Evolutionary conservation across 1,140 invertebrate species (phyloP), one percentile per base, ranked within the genome.

Genomic region (Platorchestia sp.): DNA sequence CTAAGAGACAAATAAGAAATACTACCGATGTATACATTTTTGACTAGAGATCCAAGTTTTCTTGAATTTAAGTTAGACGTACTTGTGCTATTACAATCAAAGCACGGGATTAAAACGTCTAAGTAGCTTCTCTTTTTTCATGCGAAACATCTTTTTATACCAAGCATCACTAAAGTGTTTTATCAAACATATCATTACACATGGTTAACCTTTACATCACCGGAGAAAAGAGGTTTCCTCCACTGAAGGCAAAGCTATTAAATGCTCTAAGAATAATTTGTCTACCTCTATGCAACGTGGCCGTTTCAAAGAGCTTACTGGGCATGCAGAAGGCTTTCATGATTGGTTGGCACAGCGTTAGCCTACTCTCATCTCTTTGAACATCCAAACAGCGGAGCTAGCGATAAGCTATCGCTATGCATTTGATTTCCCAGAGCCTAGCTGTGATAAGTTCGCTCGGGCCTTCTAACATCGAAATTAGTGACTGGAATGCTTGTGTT

Each of bases 301-400:
- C 14, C 59, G 27, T 75, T 75, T 75, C 59, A 75, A 14, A 75
- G 59, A 75, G 14, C 59, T 36, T 36, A 75, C 36, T 22, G 59
- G 7, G 14, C 59, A 1, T 75, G 27, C 59, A 75, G 59, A 75
- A 75, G 27, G 59, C 59, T 75, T 75, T 75, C 59, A 75, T 75
- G 59, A 75, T 75, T 75, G 59, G 59, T 75, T 75, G 59, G 59
- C 59, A 75, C 59, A 75, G 59, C 59, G 59, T 75, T 75, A 75
- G 59, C 59, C 14, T 75, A 36, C 27, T 22, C 59, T 75, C 59
- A 75, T 75, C 59, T 75, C 59, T 75, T 75, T 75, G 59, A 75
- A 75, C 59, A 27, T 22, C 59, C 59, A 75, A 75, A 75, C 59
- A 19, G 10, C 14, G 14, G 27, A 36, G 59, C 59, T 14, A 36